Evolutionary conservation across 2,888 invertebrate species (phyloP).

Genomic region (Chaitophorus viminalis): DNA sequence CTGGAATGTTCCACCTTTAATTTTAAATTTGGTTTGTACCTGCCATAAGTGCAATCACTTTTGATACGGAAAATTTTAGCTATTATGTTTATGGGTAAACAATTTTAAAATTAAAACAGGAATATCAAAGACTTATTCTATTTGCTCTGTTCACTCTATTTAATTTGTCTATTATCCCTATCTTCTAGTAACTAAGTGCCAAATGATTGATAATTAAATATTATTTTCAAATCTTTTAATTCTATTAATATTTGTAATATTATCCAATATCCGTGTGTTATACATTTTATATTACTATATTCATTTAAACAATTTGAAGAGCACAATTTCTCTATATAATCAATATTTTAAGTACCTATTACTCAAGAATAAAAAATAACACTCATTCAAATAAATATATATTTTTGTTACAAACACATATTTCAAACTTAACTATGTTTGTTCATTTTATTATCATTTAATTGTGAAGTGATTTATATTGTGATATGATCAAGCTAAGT

Average conservation of each 20-base stretch:
- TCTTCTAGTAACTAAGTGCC: conserved; percentile 56
- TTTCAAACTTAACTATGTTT: conserved; percentile 34
- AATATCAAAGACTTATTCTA: conserved; percentile 54
- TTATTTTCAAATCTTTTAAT: conserved; percentile 33
- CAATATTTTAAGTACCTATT: background rate
- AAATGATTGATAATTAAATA: conserved; percentile 38
- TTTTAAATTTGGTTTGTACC: conserved; percentile 1
- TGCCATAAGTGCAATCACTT: background rate
- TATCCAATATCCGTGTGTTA: background rate
- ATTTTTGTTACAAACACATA: conserved; percentile 22
- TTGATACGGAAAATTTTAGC: conserved; percentile 1
- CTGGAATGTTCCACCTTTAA: background rate
- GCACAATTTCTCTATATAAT: conserved; percentile 10
- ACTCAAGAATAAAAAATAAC: background rate
- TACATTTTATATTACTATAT: background rate
- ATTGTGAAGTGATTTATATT: conserved; percentile 44
- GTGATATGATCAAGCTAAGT: conserved; percentile 35
- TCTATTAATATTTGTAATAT: conserved; percentile 16
- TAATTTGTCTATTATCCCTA: conserved; percentile 46
- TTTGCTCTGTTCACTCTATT: conserved; percentile 38
- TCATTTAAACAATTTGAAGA: background rate
- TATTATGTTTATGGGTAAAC: conserved; percentile 41
- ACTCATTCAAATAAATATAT: conserved; percentile 14
- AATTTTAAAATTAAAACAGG: conserved; percentile 50
- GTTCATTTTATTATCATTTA: conserved; percentile 43